These are phyloP conservation scores for Callyntrura sp. DNA, from an alignment of 2,888 invertebrate species.

Conservation along the genomic window DNA sequence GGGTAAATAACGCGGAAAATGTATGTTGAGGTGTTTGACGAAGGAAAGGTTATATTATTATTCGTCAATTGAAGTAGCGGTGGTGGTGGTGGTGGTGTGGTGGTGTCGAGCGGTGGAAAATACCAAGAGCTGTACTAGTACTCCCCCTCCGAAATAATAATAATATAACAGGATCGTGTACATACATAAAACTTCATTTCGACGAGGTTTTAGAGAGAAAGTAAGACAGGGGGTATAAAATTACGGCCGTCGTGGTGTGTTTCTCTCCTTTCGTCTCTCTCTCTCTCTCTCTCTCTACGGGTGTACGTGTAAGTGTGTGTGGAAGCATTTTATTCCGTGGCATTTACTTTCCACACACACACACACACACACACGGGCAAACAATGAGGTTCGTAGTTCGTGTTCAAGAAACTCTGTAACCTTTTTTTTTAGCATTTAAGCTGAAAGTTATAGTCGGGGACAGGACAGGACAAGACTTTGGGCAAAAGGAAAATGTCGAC, in stretches of 20 bases:
- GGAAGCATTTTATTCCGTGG: constrained; percentile 1
- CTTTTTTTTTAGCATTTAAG: constrained; percentile 31
- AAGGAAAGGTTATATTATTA: constrained; percentile 23
- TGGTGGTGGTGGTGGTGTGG: too few relatives aligned
- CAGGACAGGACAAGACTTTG: constrained; percentile 32
- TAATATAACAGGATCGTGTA: constrained; percentile 13
- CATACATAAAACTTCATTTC: constrained; percentile 4
- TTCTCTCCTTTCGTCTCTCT: neutral
- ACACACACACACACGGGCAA: too few relatives aligned
- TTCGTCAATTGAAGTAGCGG: constrained; percentile 43
- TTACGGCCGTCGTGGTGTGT: neutral
- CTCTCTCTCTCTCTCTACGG: neutral
- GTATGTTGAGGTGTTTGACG: constrained; percentile 42
- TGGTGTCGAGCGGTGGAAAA: constrained; percentile 5
- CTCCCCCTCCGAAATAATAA: neutral
- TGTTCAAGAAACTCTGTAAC: constrained; percentile 16
- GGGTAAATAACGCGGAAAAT: neutral
- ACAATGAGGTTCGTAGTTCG: too few relatives aligned
- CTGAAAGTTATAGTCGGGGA: constrained; percentile 38
- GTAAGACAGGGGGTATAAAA: neutral
- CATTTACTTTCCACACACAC: constrained; percentile 28
- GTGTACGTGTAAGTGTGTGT: neutral
- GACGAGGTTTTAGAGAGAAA: constrained; percentile 26
- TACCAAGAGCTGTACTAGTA: constrained; percentile 15
- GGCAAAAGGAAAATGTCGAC: constrained; percentile 22